Conservation (phyloP, 2,113 vertebrate genomes). For the Phyllostomus hastatus region DNA sequence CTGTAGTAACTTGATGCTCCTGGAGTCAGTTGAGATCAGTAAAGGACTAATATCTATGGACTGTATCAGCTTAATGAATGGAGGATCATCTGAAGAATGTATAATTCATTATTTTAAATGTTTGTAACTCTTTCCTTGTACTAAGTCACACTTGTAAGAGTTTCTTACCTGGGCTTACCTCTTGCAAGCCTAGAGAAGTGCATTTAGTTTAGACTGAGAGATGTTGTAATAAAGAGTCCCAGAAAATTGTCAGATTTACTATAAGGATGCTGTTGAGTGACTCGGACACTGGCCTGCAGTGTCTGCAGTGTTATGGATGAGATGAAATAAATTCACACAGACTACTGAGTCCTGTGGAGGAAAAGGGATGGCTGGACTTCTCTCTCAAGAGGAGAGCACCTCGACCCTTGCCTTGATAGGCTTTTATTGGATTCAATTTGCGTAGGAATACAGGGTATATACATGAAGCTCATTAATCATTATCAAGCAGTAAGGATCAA, state of each 20-base stretch:
- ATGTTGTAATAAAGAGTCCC: not conserved
- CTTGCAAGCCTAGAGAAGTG: not conserved
- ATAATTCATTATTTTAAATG: not conserved
- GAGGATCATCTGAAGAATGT: not conserved
- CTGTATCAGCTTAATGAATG: not conserved
- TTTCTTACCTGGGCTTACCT: not conserved
- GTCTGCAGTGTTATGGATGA: too few relatives aligned
- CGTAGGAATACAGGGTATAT: too few relatives aligned
- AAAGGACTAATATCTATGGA: not conserved
- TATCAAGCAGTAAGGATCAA: too few relatives aligned
- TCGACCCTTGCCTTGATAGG: too few relatives aligned
- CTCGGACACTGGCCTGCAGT: too few relatives aligned
- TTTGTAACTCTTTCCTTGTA: not conserved
- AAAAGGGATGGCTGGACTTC: too few relatives aligned
- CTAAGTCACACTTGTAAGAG: not conserved
- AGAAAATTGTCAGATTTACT: not conserved
- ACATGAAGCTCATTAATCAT: too few relatives aligned
- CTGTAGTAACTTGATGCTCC: not conserved
- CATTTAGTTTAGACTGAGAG: not conserved
- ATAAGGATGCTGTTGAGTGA: not conserved
- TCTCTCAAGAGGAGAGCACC: too few relatives aligned
- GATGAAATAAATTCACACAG: too few relatives aligned
- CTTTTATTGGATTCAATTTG: too few relatives aligned
- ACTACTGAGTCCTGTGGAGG: too few relatives aligned
- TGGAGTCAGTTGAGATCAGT: not conserved